Evolutionary conservation across 1,140 invertebrate genomes (phyloP).

Genomic region (Zaprionus ghesquierei): DNA sequence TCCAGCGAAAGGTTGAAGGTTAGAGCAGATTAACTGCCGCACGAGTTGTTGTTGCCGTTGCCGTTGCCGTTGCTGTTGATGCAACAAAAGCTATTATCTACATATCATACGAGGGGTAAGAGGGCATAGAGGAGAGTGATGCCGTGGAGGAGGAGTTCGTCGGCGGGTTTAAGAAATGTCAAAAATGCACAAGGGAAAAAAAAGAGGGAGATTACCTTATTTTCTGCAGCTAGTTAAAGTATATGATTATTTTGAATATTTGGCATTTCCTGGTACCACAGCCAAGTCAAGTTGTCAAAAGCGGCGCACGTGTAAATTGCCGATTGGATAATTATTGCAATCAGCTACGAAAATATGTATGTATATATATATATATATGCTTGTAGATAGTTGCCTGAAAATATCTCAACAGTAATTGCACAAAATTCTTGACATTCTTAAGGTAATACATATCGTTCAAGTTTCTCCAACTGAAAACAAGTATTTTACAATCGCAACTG

Average conservation of each 20-base stretch:
- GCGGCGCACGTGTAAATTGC: not conserved
- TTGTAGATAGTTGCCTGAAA: not conserved
- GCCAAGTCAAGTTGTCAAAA: not conserved
- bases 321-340: not conserved
- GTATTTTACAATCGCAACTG: too few relatives aligned
- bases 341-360: not conserved
- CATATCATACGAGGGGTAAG: slow-evolving; percentile 54
- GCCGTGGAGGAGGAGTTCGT: not conserved
- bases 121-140: slow-evolving; percentile 37
- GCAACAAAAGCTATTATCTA: slow-evolving; percentile 71
- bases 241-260: slow-evolving; percentile 3
- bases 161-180: slow-evolving; percentile 43
- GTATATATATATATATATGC: not conserved
- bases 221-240: not conserved
- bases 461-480: not conserved
- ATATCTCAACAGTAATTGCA: not conserved
- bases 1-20: slow-evolving; percentile 74
- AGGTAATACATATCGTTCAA: not conserved
- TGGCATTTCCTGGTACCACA: slow-evolving; percentile 13
- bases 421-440: not conserved
- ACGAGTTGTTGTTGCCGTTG: slow-evolving; percentile 26
- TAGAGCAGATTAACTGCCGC: slow-evolving; percentile 68
- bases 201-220: not conserved
- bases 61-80: slow-evolving; percentile 8
- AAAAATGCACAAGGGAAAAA: slow-evolving; percentile 15